These are phyloP conservation scores for Dipodomys spectabilis DNA, from an alignment of 2,113 vertebrate genomes.

Conservation along the genomic window DNA sequence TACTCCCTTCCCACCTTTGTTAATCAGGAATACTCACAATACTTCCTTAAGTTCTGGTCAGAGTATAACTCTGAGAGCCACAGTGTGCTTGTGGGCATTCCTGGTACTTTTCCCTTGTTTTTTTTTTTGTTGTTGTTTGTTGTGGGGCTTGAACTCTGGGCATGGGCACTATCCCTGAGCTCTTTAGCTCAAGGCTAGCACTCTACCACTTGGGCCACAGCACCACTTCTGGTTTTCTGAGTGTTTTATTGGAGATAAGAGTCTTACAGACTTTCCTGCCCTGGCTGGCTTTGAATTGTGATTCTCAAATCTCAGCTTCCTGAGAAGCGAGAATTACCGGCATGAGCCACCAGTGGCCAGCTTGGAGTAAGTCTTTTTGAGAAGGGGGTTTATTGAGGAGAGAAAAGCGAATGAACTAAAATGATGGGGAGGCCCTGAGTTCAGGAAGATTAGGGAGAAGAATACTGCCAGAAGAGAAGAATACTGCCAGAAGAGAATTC, in stretches of 20 bases:
- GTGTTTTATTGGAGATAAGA: too few relatives aligned
- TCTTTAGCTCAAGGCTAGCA: too few relatives aligned
- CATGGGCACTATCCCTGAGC: too few relatives aligned
- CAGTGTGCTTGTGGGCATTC: not conserved
- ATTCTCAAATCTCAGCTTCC: too few relatives aligned
- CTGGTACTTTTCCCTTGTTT: not conserved
- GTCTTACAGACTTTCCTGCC: too few relatives aligned
- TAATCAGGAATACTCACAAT: not conserved
- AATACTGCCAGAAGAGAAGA: not conserved
- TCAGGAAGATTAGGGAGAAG: not conserved
- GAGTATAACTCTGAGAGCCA: not conserved
- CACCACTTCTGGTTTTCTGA: too few relatives aligned
- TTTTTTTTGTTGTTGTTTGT: too few relatives aligned
- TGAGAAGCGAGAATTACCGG: too few relatives aligned
- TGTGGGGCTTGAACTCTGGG: too few relatives aligned
- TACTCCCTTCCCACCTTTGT: not conserved
- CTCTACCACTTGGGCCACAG: too few relatives aligned
- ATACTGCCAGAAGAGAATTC: not conserved
- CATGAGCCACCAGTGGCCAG: too few relatives aligned
- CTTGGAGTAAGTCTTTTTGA: not conserved
- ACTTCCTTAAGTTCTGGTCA: constrained; percentile 13
- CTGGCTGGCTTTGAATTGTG: too few relatives aligned
- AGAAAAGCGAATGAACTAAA: constrained; percentile 38
- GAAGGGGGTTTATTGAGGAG: not conserved
- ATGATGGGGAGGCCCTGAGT: constrained; percentile 27